phyloP scores from a whole-genome alignment of 2,797 vertebrate genomes.

The Todus mexicanus region DNA sequence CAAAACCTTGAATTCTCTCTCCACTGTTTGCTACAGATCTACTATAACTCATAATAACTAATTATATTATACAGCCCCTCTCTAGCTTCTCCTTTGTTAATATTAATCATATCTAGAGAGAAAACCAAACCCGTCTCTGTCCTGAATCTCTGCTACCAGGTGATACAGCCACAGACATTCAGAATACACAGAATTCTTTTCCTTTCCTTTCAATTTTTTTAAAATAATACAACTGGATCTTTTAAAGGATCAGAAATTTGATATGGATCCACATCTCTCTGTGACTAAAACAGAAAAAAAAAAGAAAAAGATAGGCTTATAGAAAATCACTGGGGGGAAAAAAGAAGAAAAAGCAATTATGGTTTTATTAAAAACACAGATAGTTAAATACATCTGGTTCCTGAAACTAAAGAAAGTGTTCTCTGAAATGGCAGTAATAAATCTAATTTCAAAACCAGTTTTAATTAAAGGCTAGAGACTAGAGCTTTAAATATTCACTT shows the following conservation, averaged over 20 bases:
- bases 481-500: slow-evolving; percentile 44
- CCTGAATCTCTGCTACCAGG: neutral
- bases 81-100: neutral
- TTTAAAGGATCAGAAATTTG: neutral
- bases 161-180: neutral
- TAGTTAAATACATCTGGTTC: slow-evolving; percentile 67
- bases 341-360: slow-evolving; percentile 44
- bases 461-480: slow-evolving; percentile 66
- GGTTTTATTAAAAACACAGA: slow-evolving; percentile 68
- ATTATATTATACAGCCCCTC: neutral
- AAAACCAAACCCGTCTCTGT: neutral
- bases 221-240: neutral
- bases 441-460: slow-evolving; percentile 64
- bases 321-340: slow-evolving; percentile 18
- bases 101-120: neutral
- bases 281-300: slow-evolving; percentile 4
- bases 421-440: slow-evolving; percentile 62
- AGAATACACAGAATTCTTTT: neutral
- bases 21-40: neutral
- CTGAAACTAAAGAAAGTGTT: slow-evolving; percentile 60
- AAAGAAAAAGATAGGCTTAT: neutral
- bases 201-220: neutral
- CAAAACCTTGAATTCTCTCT: neutral
- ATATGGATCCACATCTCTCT: slow-evolving; percentile 14
- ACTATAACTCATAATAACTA: neutral